A percentile compares a stretch with the other conserved stretches of the same genome.
phyloP scores from a whole-genome alignment of 2,113 vertebrate species.

The Hipposideros armiger region DNA sequence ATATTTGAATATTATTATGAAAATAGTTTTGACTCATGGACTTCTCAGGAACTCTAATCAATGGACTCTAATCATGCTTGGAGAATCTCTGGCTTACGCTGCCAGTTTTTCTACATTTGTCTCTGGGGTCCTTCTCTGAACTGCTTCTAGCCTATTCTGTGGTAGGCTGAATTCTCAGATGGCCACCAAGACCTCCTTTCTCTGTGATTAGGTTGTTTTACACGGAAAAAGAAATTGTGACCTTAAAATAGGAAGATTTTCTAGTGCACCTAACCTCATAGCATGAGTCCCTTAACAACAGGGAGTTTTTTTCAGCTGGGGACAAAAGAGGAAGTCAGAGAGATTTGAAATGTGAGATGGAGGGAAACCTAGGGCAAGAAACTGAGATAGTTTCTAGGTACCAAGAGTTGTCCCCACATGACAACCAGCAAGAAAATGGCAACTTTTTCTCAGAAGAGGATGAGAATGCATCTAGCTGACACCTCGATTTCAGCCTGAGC shows the following conservation, averaged over 20 bases:
- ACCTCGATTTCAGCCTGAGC: not conserved
- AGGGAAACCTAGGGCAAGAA: not conserved
- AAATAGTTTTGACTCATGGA: not conserved
- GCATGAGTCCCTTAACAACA: not conserved
- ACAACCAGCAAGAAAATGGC: not conserved
- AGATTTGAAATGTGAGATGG: not conserved
- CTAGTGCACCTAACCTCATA: not conserved
- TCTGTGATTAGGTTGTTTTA: not conserved
- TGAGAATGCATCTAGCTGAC: not conserved
- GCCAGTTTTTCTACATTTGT: not conserved
- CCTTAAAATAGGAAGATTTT: not conserved
- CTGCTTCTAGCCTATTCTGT: not conserved
- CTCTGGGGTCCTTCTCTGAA: not conserved
- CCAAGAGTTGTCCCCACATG: not conserved
- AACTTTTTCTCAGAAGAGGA: not conserved
- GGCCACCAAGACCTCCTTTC: too few species aligned
- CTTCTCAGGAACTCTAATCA: not conserved
- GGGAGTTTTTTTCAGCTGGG: not conserved
- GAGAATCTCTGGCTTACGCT: not conserved
- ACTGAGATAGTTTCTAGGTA: not conserved
- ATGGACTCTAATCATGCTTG: not conserved
- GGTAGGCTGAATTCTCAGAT: not conserved
- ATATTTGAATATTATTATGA: not conserved
- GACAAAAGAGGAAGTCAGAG: not conserved
- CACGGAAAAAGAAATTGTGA: not conserved